These are phyloP conservation scores for Lottia gigantea DNA, from an alignment of 2,888 invertebrate genomes.

Conservation along the genomic window DNA sequence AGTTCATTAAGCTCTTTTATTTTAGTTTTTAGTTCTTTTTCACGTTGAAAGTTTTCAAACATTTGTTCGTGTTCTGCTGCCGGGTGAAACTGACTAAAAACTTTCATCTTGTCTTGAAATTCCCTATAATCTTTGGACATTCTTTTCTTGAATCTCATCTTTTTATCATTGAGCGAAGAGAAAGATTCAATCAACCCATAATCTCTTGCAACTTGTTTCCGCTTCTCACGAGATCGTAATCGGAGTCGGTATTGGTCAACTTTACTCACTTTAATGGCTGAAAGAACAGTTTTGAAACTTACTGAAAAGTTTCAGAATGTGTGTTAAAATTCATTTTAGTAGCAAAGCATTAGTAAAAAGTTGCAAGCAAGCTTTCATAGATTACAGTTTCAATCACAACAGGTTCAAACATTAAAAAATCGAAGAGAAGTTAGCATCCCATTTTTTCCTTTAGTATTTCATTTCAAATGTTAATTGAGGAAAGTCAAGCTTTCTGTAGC, in stretches of 20 bases:
- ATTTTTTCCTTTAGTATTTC: too few relatives aligned
- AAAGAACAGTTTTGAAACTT: constrained; percentile 26
- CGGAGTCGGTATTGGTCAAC: constrained; percentile 83
- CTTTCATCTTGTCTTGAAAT: constrained; percentile 84
- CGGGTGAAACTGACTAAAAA: constrained; percentile 89
- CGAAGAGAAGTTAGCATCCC: too few relatives aligned
- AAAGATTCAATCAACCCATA: constrained; percentile 90
- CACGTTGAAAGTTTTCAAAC: constrained; percentile 75
- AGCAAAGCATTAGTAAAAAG: too few relatives aligned
- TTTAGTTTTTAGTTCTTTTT: constrained; percentile 85
- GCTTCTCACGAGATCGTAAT: constrained; percentile 80
- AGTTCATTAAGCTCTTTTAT: constrained; percentile 84
- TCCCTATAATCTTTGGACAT: constrained; percentile 80
- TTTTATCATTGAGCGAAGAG: constrained; percentile 75
- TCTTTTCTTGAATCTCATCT: constrained; percentile 74
- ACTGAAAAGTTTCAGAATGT: background rate
- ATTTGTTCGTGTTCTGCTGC: constrained; percentile 86
- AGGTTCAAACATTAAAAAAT: too few relatives aligned
- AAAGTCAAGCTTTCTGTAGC: too few relatives aligned
- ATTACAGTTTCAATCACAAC: too few relatives aligned
- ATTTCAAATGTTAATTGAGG: too few relatives aligned
- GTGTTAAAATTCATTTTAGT: background rate
- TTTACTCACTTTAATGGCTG: constrained; percentile 88
- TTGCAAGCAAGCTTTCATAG: too few relatives aligned
- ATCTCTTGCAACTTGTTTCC: constrained; percentile 90